Base-by-base conservation (phyloP, 2,888 invertebrate species). In the Iphiclides podalirius region DNA sequence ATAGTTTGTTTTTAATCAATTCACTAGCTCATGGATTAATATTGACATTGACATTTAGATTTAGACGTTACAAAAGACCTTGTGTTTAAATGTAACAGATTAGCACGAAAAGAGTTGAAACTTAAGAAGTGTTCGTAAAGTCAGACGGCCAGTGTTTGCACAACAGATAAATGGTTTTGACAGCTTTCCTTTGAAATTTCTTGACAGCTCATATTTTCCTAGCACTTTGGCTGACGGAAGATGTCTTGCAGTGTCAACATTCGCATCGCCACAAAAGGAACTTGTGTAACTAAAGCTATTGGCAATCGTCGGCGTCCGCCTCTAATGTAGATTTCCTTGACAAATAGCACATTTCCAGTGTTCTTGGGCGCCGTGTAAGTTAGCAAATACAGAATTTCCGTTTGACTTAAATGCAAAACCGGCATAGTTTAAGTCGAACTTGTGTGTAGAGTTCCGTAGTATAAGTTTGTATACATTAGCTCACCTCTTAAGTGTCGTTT, bases 141-240 rank as follows among this genome's bases (percentile, higher is more conserved):
- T 6, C 20, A 3, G 20, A 20, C 20, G 20, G 3, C 6, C 6
- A 26, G 38, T 39, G 11, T 46, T 46, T 46, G 46, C 33, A 20
- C 36, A 33, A 33, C n/a, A 23, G 33, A 39, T 46, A 39, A 26
- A 40, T 31, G 51, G 54, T 54, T 53, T 60, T 57, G 59, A 60
- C 57, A 55, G 60, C 67, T 73, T 75, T 70, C 68, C 54, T 60
- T 61, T 54, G 57, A 78, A 76, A 76, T 75, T 67, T 70, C 61
- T 63, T 61, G 70, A 71, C 66, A 68, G 56, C 60, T 4, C 20
- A 71, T 67, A 72, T 63, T 71, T 44, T 59, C 63, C 52, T 47
- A 66, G 55, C 64, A 67, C 60, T 60, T 52, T 52, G 48, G 23
- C 50, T 54, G 53, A 52, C 57, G 56, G 62, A 63, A 61, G 57